A percentile compares a stretch with the other conserved stretches of the same genome.
Conservation (phyloP, 2,113 vertebrate genomes). For the Pao palembangensis region DNA sequence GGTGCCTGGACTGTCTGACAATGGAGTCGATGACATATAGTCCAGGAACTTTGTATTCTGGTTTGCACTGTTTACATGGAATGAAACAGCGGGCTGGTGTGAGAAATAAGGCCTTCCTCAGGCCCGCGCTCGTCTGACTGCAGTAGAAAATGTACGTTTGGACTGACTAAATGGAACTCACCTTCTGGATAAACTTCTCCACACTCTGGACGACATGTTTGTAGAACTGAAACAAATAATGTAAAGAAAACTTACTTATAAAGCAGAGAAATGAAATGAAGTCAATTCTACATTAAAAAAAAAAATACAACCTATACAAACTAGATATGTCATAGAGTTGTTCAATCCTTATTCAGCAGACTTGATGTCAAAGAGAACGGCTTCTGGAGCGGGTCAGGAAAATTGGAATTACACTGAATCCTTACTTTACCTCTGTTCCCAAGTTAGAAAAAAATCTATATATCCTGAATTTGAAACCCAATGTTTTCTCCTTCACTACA, state of each 20-base stretch:
- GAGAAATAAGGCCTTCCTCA: too few relatives aligned
- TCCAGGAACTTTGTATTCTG: conserved; percentile 98
- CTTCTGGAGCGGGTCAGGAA: too few relatives aligned
- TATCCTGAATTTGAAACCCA: too few relatives aligned
- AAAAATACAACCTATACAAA: too few relatives aligned
- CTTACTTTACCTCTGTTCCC: too few relatives aligned
- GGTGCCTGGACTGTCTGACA: conserved; percentile 95
- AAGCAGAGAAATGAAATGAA: not conserved
- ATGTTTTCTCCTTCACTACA: too few relatives aligned
- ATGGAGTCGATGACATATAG: conserved; percentile 98
- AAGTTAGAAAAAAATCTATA: too few relatives aligned
- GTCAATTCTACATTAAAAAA: not conserved
- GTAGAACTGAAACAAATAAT: conserved; percentile 87
- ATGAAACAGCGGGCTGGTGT: not conserved
- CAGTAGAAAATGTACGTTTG: not conserved
- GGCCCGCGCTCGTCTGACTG: too few relatives aligned
- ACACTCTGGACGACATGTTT: conserved; percentile 99
- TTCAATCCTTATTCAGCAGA: too few relatives aligned
- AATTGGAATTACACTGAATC: too few relatives aligned
- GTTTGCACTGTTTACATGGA: conserved; percentile 83
- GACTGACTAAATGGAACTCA: conserved; percentile 67
- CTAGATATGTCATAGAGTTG: too few relatives aligned
- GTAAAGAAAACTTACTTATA: not conserved
- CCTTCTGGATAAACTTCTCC: conserved; percentile 98
- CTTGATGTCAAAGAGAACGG: too few relatives aligned